These are phyloP conservation scores for Aurelia sp. DNA, from an alignment of 30 jellyfish, hydroid and myxozoan genomes.

Conservation along the genomic window DNA sequence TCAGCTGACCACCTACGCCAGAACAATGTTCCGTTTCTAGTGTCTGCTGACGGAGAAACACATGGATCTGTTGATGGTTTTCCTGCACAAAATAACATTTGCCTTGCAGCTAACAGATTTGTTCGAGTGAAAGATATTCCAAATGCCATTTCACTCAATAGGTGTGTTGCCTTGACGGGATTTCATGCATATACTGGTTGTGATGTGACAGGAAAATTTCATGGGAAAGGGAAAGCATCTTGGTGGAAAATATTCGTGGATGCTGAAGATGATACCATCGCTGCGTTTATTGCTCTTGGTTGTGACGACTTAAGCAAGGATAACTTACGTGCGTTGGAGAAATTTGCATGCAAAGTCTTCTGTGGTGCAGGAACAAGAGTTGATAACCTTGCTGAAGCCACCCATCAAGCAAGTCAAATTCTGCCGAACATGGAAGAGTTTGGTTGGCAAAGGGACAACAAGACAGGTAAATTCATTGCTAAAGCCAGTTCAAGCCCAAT, in stretches of 20 bases:
- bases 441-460: slow-evolving; percentile 19
- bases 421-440: slow-evolving; percentile 17
- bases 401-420: slow-evolving; percentile 9
- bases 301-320: neutral
- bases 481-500: slow-evolving; percentile 23
- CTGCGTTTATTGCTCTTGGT: slow-evolving; percentile 20
- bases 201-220: slow-evolving; percentile 14
- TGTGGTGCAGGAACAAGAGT: neutral
- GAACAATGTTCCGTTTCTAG: neutral
- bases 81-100: neutral
- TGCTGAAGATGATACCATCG: slow-evolving; percentile 12
- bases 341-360: slow-evolving; percentile 14
- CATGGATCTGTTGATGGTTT: slow-evolving; percentile 2
- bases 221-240: slow-evolving; percentile 25
- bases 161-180: slow-evolving; percentile 10
- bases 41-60: slow-evolving; percentile 4
- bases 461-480: slow-evolving; percentile 2
- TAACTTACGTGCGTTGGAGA: slow-evolving; percentile 25
- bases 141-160: slow-evolving; percentile 24
- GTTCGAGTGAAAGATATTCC: slow-evolving; percentile 5
- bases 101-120: neutral
- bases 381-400: slow-evolving; percentile 28
- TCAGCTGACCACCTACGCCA: neutral
- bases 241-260: slow-evolving; percentile 5
- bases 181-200: slow-evolving; percentile 25